Base-by-base conservation (phyloP, 2,888 invertebrate genomes). In the Ptychoptera albimana region DNA sequence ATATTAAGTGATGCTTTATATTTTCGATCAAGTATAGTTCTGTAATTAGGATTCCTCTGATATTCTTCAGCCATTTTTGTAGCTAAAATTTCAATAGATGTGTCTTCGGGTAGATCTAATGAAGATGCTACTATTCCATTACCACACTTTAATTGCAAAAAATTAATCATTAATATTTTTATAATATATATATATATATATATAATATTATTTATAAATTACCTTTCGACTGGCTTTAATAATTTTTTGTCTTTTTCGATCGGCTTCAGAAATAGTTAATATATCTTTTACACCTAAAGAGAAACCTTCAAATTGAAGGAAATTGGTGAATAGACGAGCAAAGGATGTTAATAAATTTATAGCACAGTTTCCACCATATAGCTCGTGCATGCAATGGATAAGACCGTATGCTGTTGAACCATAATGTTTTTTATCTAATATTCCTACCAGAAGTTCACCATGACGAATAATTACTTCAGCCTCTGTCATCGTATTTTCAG, bases 251-350 rank as follows among this genome's bases (percentile, higher is more conserved):
- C 97, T 75, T 52, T 77, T 75, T 16, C 67, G 64, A 59, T 97
- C 80, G 0, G 87, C 87, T 53, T 76, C 68, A 1, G 67, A 57
- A 1, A 77, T 72, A 0, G 94, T 83, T 11, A 97, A 66, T 66
- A 98, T 96, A 64, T 98, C 98, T 57, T 84, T 81, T 0, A 97
- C 87, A 30, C 97, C 96, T 15, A 98, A 71, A 0, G 96, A 91
- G 58, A 98, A 98, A 4, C 97, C 97, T 55, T 82, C 77, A 60
- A 77, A 75, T 68, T 94, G 93, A 2, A 98, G 71, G 59, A 82
- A 93, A 47, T 77, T 73, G 9, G 92, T 93, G 59, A 97, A 97
- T 0, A 97, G 69, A 63, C 91, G 85, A 0, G 93, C 88, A 55
- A 98, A 82, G 2, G 91, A 79, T 45, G 89, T 91, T 9, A 98